Evolutionary conservation across 92 coral and sea anemone species (phyloP), one percentile per base, ranked within the genome.

Genomic region (Ricordea florida): DNA sequence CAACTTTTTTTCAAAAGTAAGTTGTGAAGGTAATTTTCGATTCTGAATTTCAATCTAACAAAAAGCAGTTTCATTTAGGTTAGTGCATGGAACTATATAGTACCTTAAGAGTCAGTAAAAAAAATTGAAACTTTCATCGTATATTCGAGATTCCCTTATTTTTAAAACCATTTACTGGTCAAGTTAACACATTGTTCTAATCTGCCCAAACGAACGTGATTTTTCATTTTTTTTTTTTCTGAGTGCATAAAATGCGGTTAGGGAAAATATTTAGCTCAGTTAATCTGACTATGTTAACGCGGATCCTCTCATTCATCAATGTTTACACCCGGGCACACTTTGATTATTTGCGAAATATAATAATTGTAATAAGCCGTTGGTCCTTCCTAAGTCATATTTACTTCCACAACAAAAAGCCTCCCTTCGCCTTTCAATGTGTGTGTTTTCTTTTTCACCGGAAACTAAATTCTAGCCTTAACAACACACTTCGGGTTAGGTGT

Each of bases 381-480:
- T 43, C 41, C 29, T 30, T 55, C 16, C 26, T 51, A 36, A 52
- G 35, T 36, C 13, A 53, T 70, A 65, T 56, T 70, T 53, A 70
- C 42, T 33, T 18, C 50, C 27, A 35, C 77, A 10, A 65, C 27
- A 14, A 70, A 70, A 69, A 70, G 65, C 53, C 64, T 70, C 33
- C 35, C 77, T 37, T 51, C 6, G 51, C 53, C 66, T 17, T 26
- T 31, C 51, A 55, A 37, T 55, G 38, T 70, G 77, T 70, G n/a
- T 70, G 40, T 35, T 21, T 35, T 70, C 41, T 70, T 38, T 30
- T 37, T 10, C 37, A 56, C 77, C 77, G 77, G 77, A 70, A 57
- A 70, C 52, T 52, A 40, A 70, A 70, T 70, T 36, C 77, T 53
- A 51, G 53, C 56, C 66, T 38, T 24, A 51, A 42, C 60, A 32